phyloP scores from a whole-genome alignment of 2,888 invertebrate species.

The Pemphredon lugubris region DNA sequence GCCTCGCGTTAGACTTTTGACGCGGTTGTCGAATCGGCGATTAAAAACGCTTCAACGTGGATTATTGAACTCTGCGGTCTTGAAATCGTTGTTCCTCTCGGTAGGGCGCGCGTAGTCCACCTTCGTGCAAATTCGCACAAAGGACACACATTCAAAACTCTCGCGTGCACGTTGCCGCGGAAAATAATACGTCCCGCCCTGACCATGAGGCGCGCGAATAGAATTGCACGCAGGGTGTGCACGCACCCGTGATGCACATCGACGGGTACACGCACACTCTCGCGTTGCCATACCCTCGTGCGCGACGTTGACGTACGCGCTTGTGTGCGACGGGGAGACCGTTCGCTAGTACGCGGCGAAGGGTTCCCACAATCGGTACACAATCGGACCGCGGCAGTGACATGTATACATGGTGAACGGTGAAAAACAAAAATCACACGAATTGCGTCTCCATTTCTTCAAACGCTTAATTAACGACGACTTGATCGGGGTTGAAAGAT shows the following conservation, averaged over 20 bases:
- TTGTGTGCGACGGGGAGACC: conserved; percentile 26
- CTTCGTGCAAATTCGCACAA: conserved; percentile 37
- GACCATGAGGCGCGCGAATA: conserved; percentile 59
- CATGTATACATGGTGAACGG: conserved; percentile 53
- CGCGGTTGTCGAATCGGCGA: conserved; percentile 1
- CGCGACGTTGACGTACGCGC: conserved; percentile 16
- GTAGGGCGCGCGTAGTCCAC: conserved; percentile 39
- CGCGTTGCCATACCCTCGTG: conserved; percentile 31
- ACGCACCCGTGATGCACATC: conserved; percentile 67
- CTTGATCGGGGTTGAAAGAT: no score
- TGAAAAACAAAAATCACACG: conserved; percentile 12
- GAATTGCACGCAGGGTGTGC: conserved; percentile 65
- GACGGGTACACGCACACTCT: conserved; percentile 46
- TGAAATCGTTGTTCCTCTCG: not conserved
- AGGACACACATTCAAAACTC: no score
- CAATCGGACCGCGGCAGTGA: conserved; percentile 48
- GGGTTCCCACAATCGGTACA: conserved; percentile 63
- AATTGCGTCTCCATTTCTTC: not conserved
- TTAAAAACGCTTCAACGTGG: not conserved
- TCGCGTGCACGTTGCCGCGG: conserved; percentile 41
- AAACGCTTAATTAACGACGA: conserved; percentile 23
- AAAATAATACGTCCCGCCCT: conserved; percentile 62
- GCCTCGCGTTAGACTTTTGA: not conserved
- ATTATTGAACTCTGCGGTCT: no score
- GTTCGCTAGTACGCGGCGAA: conserved; percentile 50